Evolutionary conservation across 2,797 vertebrate species (phyloP), one percentile per base, ranked within the genome.

Genomic region (Labroides dimidiatus): DNA sequence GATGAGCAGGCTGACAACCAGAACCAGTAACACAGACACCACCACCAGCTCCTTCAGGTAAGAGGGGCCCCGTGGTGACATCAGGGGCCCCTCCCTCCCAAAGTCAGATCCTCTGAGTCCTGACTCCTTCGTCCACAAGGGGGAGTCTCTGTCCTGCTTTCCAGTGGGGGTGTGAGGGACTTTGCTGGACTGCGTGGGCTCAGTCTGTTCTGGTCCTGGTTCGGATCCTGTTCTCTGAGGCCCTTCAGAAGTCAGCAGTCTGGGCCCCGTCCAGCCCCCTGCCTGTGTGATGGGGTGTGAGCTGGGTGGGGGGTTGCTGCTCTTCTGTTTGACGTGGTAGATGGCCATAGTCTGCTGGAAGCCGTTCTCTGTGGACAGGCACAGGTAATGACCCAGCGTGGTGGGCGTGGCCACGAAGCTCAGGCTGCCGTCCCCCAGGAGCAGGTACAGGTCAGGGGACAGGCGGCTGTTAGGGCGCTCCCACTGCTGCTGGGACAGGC

Each of bases 31-130:
- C 15, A 92, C 62, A 0, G 92, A 93, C 44, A 95, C 92, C 0
- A 87, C 79, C 43, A 94, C 88, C 55, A 95, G 85, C 76, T 94
- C 94, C 77, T 85, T 86, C 0, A 93, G 68, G 64, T 92, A 95
- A 49, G 77, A 85, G 3, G 60, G 72, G 2, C 48, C 50, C 5
- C 10, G 67, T 0, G 64, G 33, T 0, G 48, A 68, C 19, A 45
- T 63, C 50, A 70, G 72, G 1, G 55, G 48, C 10, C 82, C 80
- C 19, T 72, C 59, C 0, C 63, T 73, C 10, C 3, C 50, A 19
- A 62, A 17, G n/a, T 57, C 69, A 0, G 8, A 45, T 17, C 77
- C 79, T 19, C 53, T 72, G 13, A 47, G 65, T 10, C 41, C 53
- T 4, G 75, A 58, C 5, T 2, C 24, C 11, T 36, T 43, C 1